phyloP scores from a whole-genome alignment of 1,140 invertebrate genomes.

The Macrobrachium rosenbergii region DNA sequence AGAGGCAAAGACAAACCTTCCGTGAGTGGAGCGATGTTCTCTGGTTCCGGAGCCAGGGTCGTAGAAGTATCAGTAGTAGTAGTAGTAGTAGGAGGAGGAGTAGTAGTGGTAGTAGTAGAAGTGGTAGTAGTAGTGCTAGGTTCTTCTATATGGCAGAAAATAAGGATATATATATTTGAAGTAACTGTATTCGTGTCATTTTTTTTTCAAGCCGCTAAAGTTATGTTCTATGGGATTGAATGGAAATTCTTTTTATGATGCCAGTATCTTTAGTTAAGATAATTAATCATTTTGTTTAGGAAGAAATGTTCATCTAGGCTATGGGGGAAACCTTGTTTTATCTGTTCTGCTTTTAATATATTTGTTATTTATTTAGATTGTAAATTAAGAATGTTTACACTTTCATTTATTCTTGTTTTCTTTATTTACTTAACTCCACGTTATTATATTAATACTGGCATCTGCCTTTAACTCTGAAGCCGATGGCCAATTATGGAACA shows the following conservation, averaged over 20 bases:
- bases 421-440: no score
- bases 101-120: not conserved
- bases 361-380: no score
- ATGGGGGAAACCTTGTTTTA: no score
- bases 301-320: no score
- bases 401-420: no score
- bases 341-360: no score
- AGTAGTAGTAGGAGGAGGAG: not conserved
- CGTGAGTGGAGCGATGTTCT: not conserved
- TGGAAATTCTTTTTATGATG: not conserved
- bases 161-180: not conserved
- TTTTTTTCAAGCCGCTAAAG: not conserved
- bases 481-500: no score
- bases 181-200: no score
- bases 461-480: no score
- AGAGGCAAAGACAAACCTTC: conserved; percentile 4
- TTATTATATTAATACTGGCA: no score
- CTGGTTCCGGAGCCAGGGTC: conserved; percentile 4
- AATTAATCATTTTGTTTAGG: not conserved
- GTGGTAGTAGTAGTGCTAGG: not conserved
- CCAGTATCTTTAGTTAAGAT: not conserved
- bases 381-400: no score
- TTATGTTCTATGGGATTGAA: not conserved
- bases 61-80: conserved; percentile 9
- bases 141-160: conserved; percentile 6